Base-by-base conservation (phyloP, 2,797 vertebrate genomes). In the Sus cebifrons region DNA sequence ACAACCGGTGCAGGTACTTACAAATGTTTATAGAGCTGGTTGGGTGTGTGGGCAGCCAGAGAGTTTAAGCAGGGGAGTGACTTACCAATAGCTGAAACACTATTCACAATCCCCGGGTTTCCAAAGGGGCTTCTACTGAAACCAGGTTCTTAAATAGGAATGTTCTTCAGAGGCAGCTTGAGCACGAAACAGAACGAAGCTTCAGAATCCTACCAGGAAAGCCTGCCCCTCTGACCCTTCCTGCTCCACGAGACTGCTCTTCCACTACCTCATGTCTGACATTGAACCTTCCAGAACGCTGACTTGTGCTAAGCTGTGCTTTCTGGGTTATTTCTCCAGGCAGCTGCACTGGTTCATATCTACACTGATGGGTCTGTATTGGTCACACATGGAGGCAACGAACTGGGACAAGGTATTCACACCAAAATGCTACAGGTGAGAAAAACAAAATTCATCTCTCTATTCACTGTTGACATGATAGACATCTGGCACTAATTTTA, bases 371-470 rank as follows among this genome's bases (percentile, higher is more conserved):
- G 99, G 0, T 98, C 99, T 92, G 98, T 99, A 12, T 89, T 99
- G 91, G 97, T 99, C 84, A 98, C 98, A 44, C 98, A 99, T 11
- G 98, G 98, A 91, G 99, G 98, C 89, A 98, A 97, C 27, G 98
- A 99, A 97, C 96, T 99, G 98, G 99, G 99, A 16, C 99, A 99
- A 95, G 99, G 98, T 52, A 97, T 99, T 96, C 98, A 99, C 95
- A 99, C 98, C 95, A 99, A 99, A 98, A 98, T 99, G 97, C 97
- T 98, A 20, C 99, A 99, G 98, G 99, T 99, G 98, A 96, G 54
- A 64, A 58, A 16, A 73, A 44, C 44, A 29, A 44, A 92, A 79
- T n/a, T 16, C 70, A 15, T 44, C 78, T 94, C 25, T 44, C 44
- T 73, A 25, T 27, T 40, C 60, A 7, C 56, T n/a, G 49, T 58